Percentiles rank a stretch among this genome's conserved stretches.
phyloP scores from a whole-genome alignment of 2,797 vertebrate species.

The Etheostoma nigrum region DNA sequence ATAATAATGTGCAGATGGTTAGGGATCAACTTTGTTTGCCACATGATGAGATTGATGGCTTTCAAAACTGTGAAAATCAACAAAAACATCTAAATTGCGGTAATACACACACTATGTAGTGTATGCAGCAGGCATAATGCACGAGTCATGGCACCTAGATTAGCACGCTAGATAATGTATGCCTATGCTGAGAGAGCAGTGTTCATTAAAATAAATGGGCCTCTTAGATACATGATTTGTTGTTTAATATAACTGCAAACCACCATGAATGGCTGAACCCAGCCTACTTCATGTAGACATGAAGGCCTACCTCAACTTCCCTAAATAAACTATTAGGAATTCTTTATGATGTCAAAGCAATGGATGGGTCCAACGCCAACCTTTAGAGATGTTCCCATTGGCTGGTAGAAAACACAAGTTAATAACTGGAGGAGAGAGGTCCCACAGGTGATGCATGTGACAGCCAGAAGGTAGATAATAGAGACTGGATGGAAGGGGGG shows the following conservation, averaged over 20 bases:
- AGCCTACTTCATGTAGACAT: background rate
- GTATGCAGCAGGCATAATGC: no score
- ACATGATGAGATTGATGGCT: background rate
- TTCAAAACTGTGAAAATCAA: no score
- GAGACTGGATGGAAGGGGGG: background rate
- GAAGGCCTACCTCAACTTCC: no score
- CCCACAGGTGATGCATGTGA: background rate
- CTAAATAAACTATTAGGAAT: background rate
- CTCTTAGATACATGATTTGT: background rate
- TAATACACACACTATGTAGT: no score
- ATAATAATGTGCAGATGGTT: background rate
- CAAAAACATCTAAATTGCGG: no score
- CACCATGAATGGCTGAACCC: background rate
- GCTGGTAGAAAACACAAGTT: background rate
- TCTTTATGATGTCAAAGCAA: background rate
- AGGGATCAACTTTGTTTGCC: background rate
- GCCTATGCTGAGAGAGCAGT: background rate
- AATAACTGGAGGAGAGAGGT: background rate
- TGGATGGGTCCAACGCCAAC: background rate
- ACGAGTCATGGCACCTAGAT: background rate
- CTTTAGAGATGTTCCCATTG: no score
- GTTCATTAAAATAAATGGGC: conserved; percentile 16
- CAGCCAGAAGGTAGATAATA: background rate
- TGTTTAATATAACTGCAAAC: background rate
- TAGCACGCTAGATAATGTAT: background rate